Evolutionary conservation across 2,113 vertebrate species (phyloP), one percentile per base, ranked within the genome.

Genomic region (Brevimyrus niger): DNA sequence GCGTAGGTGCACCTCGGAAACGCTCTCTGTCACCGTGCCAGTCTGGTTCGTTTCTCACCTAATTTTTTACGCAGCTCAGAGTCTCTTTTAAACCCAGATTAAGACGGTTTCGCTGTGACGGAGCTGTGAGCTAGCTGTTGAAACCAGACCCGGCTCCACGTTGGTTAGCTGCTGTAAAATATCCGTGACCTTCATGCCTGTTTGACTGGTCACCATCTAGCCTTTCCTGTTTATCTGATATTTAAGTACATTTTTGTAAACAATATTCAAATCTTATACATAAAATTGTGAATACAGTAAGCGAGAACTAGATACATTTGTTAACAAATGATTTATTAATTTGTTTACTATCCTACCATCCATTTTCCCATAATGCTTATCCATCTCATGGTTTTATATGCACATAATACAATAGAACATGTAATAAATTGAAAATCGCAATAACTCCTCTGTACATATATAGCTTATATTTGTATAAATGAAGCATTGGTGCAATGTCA

Each of bases 1-100:
- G 96, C 97, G 98, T 99, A 95, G 92, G 98, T 92, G 21, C 21
- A 46, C 65, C 35, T 44, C 5, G 47, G 47, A 51, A 51, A 27
- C 27, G 4, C 85, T 3, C 85, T 7, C n/a, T 13, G 0, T 86
- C 5, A 0, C 23, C 1, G 0, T 86, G 10, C 21, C 21, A 53
- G 1, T 89, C 47, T 38, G 19, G 69, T 82, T 31, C 55, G 73
- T 31, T 46, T 89, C 31, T 55, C 21, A 21, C 55, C 4, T 51
- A 87, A 21, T 65, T 21, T 55, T 55, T 23, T 42, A 11, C 6
- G 27, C 86, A 42, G 35, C 53, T n/a, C 87, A 44, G 38, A 46
- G 87, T 55, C 51, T 38, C 87, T 42, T 58, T 65, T 87, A 23
- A 87, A 46, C 38, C 10, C 87, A 61, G 11, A 61, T 46, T 87